Conservation (phyloP, 2,797 vertebrate species). For the Antrozous pallidus region DNA sequence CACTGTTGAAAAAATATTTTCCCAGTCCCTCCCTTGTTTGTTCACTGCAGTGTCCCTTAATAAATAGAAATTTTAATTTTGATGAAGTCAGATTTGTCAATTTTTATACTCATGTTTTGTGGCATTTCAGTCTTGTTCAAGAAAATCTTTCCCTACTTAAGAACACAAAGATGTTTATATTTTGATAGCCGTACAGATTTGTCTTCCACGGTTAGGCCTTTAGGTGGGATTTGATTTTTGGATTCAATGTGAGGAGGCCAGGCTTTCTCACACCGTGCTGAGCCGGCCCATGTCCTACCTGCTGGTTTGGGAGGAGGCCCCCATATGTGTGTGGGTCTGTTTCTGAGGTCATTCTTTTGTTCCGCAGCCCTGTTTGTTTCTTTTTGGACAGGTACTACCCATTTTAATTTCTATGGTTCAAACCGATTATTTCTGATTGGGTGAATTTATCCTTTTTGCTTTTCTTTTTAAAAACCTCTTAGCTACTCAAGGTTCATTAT, state of each 20-base stretch:
- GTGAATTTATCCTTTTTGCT: background rate
- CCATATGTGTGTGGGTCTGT: background rate
- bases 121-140: conserved; percentile 15
- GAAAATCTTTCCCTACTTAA: background rate
- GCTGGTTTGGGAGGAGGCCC: background rate
- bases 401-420: background rate
- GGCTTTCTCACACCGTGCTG: background rate
- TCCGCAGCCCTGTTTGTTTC: background rate
- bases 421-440: background rate
- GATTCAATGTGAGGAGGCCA: background rate
- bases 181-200: background rate
- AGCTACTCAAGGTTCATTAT: background rate
- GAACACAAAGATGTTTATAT: background rate
- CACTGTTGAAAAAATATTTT: background rate
- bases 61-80: background rate
- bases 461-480: background rate
- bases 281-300: background rate
- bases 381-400: background rate
- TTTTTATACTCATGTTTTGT: background rate
- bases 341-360: background rate
- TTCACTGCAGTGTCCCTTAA: background rate
- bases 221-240: background rate
- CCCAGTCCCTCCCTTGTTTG: background rate
- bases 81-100: background rate
- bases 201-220: background rate